Conservation (phyloP, 2,113 vertebrate genomes). For the Oreochromis spilurus region DNA sequence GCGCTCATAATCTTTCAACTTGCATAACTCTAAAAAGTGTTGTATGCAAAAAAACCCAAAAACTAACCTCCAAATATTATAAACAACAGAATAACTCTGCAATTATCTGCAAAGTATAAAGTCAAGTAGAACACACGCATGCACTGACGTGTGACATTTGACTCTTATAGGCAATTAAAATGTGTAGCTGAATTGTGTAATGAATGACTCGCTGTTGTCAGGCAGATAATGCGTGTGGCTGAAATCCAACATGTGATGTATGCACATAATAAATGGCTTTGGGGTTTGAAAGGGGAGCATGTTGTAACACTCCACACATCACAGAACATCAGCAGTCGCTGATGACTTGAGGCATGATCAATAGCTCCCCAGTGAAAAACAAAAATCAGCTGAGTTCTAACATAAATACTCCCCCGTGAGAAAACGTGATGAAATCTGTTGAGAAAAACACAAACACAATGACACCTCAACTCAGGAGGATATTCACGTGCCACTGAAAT, state of each 20-base stretch:
- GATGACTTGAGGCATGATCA: constrained; percentile 1
- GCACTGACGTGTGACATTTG: neutral
- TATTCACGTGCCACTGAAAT: neutral
- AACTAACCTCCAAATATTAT: neutral
- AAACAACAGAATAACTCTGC: neutral
- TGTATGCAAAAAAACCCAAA: neutral
- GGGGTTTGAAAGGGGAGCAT: neutral
- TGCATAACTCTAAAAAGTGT: neutral
- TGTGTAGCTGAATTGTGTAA: neutral
- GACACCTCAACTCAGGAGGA: neutral
- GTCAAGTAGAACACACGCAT: neutral
- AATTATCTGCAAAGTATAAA: neutral
- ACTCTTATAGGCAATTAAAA: neutral
- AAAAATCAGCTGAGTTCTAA: neutral
- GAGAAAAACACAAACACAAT: neutral
- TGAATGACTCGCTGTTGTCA: constrained; percentile 5
- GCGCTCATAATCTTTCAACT: too few species aligned
- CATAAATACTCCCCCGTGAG: neutral
- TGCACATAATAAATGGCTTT: constrained; percentile 8
- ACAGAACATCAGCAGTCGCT: constrained; percentile 1
- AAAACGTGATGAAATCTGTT: neutral
- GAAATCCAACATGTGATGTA: constrained; percentile 16
- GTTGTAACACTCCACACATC: constrained; percentile 3
- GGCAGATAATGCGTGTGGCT: neutral
- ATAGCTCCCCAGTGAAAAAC: neutral